Evolutionary conservation across 2,888 invertebrate species (phyloP), one percentile per base, ranked within the genome.

Genomic region (Drosophila aldrichi): DNA sequence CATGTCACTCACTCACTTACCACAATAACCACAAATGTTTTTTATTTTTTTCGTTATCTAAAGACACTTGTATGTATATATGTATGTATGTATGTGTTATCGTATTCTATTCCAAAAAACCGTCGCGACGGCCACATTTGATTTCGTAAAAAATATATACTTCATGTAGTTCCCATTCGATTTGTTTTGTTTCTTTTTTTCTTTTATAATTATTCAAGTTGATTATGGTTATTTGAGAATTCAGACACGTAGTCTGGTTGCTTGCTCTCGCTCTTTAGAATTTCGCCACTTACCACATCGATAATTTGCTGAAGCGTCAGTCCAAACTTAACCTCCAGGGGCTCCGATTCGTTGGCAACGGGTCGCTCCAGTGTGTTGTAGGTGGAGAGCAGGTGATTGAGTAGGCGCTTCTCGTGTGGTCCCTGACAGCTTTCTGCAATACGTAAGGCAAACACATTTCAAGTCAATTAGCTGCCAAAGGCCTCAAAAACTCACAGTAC

Each of bases 261-360:
- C 36, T 58, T 29, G 64, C 56, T 66, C 48, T 34, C 64, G 59
- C 65, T 49, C 32, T 48, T 40, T 29, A 20, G 25, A n/a, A 46
- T 29, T 25, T 34, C 18, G n/a, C 2, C 67, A 96, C 97, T 96
- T 94, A 98, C 97, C 96, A 98, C 97, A 94, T 98, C 97, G 92
- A 98, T 97, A 93, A 98, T 97, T 94, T 98, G 97, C 94, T 97
- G 97, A 90, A 98, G 93, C 74, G 97, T 97, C 92, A 98, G 95
- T 90, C 97, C 97, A 93, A 98, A 98, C 93, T 96, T 97, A 89
- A 98, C 97, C 94, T 97, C 96, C 81, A 98, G 94, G 59, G 97
- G 96, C 90, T 97, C 97, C 89, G 97, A 97, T 94, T 98, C 97
- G 93, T 97, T 97, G 90, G 97, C 96, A 78, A 98, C 97, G 67